phyloP scores from a whole-genome alignment of 1,140 invertebrate species.

The Bombus difficillimus region DNA sequence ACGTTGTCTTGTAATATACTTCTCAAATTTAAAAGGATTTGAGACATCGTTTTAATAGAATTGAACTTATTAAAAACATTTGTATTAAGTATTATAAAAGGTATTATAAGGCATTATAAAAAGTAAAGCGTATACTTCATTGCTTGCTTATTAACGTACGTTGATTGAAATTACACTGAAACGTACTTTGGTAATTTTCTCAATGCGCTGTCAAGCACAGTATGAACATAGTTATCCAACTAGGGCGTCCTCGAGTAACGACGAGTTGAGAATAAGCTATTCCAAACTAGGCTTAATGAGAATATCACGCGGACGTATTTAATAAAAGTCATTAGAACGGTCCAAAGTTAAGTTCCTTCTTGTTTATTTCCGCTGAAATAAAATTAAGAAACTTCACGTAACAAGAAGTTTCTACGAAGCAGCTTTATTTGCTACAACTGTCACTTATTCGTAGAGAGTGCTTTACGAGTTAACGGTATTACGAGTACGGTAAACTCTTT shows the following conservation, averaged over 20 bases:
- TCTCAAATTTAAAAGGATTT: not conserved
- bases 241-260: slow-evolving; percentile 8
- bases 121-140: not conserved
- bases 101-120: no score
- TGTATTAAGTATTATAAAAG: not conserved
- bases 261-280: slow-evolving; percentile 40
- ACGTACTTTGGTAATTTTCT: slow-evolving; percentile 22
- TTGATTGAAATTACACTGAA: not conserved
- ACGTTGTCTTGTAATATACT: not conserved
- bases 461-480: not conserved
- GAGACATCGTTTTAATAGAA: not conserved
- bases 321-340: slow-evolving; percentile 44
- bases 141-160: no score
- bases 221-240: slow-evolving; percentile 44
- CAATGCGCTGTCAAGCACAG: not conserved
- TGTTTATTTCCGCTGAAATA: slow-evolving; percentile 34
- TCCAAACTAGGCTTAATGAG: slow-evolving; percentile 31
- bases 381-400: slow-evolving; percentile 37
- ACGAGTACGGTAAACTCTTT: not conserved
- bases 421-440: slow-evolving; percentile 20
- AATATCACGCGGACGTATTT: slow-evolving; percentile 38
- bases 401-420: not conserved
- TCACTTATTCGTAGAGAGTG: slow-evolving; percentile 3
- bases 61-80: not conserved
- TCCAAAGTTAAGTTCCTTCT: slow-evolving; percentile 5